Base-by-base conservation (phyloP, 2,888 invertebrate species). In the Thereva unica region DNA sequence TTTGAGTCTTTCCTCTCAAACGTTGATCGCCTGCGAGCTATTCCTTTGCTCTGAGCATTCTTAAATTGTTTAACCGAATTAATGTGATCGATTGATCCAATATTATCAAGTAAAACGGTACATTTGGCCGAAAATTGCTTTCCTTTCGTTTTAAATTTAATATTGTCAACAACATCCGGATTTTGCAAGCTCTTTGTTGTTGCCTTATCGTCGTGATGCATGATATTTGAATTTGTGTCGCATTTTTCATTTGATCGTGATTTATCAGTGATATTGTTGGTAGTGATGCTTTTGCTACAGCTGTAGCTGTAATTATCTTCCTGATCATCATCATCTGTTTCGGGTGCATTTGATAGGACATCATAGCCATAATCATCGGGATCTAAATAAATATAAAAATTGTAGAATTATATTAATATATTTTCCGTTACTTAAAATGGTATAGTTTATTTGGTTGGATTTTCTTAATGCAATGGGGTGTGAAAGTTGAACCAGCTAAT, bases 221-320 rank as follows among this genome's bases (percentile, higher is more conserved):
- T 69, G 8, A 67, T 68, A 47, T 69, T 69, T 5, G 69, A 70
- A 42, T 70, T 69, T 3, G 69, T 66, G 34, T 70, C 70, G 42
- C 66, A 70, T 45, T 68, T 69, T n/a, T 66, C 68, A 23, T 23
- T 23, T 23, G 23, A 23, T 4, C n/a, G 10, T 37, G 35, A 5
- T 42, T 42, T 9, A 42, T 42, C 9, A 8, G 34, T 49, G 38
- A 41, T 41, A 45, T 45, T n/a, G 37, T 59, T 59, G 12, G n/a
- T 42, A 9, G n/a, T 7, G 2, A 5, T 53, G 4, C 41, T 10
- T 45, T 4, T n/a, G 5, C 45, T 45, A 7, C 10, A 49, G 12
- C 42, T 8, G 34, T 34, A 8, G 35, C 87, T 85, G 77, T 91
- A 90, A 74, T 91, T 86, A 76, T 90, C 89, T 44, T 90, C 82